Evolutionary conservation across 2,888 invertebrate genomes (phyloP).

Genomic region (Ganaspis brasiliensis): DNA sequence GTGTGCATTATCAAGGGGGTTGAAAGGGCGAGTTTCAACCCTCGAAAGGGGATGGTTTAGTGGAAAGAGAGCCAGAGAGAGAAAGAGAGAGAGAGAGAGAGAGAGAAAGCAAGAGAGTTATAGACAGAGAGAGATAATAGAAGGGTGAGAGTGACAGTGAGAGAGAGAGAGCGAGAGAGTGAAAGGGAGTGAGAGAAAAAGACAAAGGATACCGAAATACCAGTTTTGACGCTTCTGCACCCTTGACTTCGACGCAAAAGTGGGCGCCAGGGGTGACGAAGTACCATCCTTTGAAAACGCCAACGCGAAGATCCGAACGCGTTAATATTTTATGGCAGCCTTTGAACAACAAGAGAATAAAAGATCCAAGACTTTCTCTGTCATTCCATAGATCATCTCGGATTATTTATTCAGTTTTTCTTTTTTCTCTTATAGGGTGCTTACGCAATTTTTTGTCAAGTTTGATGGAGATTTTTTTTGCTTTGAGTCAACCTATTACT

Average conservation of each 20-base stretch:
- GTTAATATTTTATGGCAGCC: constrained; percentile 47
- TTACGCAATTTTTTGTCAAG: background rate
- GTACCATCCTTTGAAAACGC: constrained; percentile 51
- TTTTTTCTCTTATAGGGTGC: background rate
- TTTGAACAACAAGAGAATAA: constrained; percentile 35
- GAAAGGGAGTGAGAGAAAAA: constrained; percentile 54
- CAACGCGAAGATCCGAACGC: constrained; percentile 41
- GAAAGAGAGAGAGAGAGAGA: constrained; percentile 57
- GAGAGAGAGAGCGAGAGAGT: constrained; percentile 50
- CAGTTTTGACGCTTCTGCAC: constrained; percentile 63
- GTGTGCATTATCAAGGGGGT: constrained; percentile 63
- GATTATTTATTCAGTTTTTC: background rate
- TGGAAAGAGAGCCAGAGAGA: constrained; percentile 50
- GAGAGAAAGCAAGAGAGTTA: constrained; percentile 54
- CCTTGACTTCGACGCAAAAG: constrained; percentile 59
- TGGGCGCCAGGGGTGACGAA: constrained; percentile 52
- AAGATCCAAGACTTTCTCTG: constrained; percentile 16
- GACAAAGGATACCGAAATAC: constrained; percentile 56
- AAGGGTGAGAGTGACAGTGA: constrained; percentile 53
- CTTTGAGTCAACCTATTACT: too few species aligned
- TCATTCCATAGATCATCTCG: constrained; percentile 15
- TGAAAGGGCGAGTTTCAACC: constrained; percentile 47
- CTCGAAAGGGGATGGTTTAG: constrained; percentile 48
- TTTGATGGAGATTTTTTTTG: background rate
- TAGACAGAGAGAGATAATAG: constrained; percentile 54